Evolutionary conservation across 1,140 invertebrate species (phyloP), one percentile per base, ranked within the genome.

Genomic region (Drosophila neocordata): DNA sequence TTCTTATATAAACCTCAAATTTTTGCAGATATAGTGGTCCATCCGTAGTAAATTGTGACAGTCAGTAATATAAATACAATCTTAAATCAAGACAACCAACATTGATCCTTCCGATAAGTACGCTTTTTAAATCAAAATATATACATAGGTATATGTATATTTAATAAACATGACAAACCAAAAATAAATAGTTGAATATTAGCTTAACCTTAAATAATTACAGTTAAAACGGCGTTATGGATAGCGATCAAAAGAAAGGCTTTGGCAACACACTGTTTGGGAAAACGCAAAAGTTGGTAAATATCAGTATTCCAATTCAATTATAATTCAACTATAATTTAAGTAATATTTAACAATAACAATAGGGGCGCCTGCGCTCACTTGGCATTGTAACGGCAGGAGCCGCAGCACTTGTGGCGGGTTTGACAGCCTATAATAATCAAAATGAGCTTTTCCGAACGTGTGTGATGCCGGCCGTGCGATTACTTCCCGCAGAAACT

Each of bases 401-500:
- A 12, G 83, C 79, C 6, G 15, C 83, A 6, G 66, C 72, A 3
- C 3, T 87, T 6, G 52, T 38, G 9, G 41, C 65, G n/a, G 83
- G 79, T 13, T 9, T 88, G 2, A 66, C 79, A 0, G 62, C 53
- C 0, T 87, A 87, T 24, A 41, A 83, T 0, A 73, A 87, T 4
- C 41, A 69, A 27, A 65, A 88, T 53, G 20, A 58, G 2, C 22
- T 83, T 0, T 65, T 77, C 6, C 15, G 64, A 12, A 63, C 66
- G 0, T 68, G 77, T 53, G 64, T 92, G 0, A 92, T 92, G 91
- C 91, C 91, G 3, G 69, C 76, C 4, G 62, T 78, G 1, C 79
- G 78, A 0, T 18, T 84, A 0, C 37, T 91, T 24, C 89, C 90
- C 13, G 95, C 97, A 0, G 97, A 98, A 93, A 93, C 92, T 61